Evolutionary conservation across 2,113 vertebrate genomes (phyloP), one percentile per base, ranked within the genome.

Genomic region (Datnioides undecimradiatus): DNA sequence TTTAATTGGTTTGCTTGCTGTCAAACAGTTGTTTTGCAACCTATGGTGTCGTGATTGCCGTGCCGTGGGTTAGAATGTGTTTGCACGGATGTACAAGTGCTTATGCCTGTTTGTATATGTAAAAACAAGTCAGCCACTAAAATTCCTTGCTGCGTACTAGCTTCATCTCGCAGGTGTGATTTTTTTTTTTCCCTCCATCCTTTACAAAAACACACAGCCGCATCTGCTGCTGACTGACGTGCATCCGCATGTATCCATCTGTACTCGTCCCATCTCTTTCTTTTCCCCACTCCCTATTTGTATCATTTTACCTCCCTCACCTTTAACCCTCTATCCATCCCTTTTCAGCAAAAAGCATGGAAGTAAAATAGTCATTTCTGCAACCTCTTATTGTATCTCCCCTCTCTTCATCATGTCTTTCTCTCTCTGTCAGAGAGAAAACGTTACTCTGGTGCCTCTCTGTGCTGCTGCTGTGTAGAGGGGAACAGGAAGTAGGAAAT

Each of bases 401-500:
- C 48, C 23, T 77, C 58, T 84, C 65, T 62, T 80, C 31, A 60
- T 34, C 43, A 77, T 68, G 51, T n/a, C 43, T 52, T 40, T 73
- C 48, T 55, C 34, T 72, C 51, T 68, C 31, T 79, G 29, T 82
- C 31, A 63, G 27, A 31, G 33, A 62, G 49, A 87, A 67, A 76
- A 51, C 68, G 73, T 65, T 80, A 66, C 70, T 80, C 63, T 55
- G 41, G 59, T 85, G 19, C 52, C 52, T 71, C 36, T 34, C 49
- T 78, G n/a, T n/a, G n/a, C 71, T 57, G 27, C 69, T 78, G 52
- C 36, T 72, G 45, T 76, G 77, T 82, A 84, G 46, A 89, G 60
- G 40, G 57, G 43, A 87, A 74, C 74, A 81, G 76, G 76, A 66
- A 63, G 76, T 73, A 49, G 31, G 60, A 31, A 93, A 91, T 90